Evolutionary conservation across 2,113 vertebrate genomes (phyloP), one percentile per base, ranked within the genome.

Genomic region (Enhydra lutris): DNA sequence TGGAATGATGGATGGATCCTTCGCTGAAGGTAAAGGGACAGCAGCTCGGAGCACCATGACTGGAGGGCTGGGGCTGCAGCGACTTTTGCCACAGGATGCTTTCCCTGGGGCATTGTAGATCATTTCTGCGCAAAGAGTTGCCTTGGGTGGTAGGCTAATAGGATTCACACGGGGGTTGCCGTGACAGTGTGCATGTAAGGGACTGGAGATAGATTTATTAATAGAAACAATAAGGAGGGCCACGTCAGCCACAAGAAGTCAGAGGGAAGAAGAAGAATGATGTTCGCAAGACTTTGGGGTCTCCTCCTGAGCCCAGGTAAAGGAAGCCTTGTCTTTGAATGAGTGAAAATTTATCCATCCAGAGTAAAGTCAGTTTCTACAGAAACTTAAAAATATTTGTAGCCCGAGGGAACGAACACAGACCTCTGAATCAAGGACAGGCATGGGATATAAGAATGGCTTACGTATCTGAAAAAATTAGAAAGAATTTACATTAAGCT

Each of bases 151-250:
- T 87, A 93, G 80, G 95, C 91, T 98, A 98, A 97, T 67, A 57
- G 15, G 82, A 76, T 96, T 97, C 69, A 96, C 93, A 86, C 71
- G 67, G 71, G 86, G 83, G 91, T 84, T 98, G 91, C 93, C n/a
- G 6, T 95, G 98, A 95, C 88, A 94, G 85, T 87, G 97, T 97
- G 63, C 86, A 94, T 97, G 79, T 82, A 98, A 98, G 93, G 96
- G 95, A 96, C 96, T 97, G 80, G 59, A 96, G 97, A 97, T 94
- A 34, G 93, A 97, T 97, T 98, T 97, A 97, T 97, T 98, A 98
- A 98, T 98, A 98, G 98, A 98, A 98, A 98, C 97, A 98, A 96
- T 95, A 96, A 71, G 65, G 91, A 97, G 85, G 94, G 85, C 81
- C 31, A 89, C 95, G 23, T 92, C 90, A 95, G 80, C 57, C 89